Evolutionary conservation across 2,888 invertebrate species (phyloP), one percentile per base, ranked within the genome.

Genomic region (Idaea biselata): DNA sequence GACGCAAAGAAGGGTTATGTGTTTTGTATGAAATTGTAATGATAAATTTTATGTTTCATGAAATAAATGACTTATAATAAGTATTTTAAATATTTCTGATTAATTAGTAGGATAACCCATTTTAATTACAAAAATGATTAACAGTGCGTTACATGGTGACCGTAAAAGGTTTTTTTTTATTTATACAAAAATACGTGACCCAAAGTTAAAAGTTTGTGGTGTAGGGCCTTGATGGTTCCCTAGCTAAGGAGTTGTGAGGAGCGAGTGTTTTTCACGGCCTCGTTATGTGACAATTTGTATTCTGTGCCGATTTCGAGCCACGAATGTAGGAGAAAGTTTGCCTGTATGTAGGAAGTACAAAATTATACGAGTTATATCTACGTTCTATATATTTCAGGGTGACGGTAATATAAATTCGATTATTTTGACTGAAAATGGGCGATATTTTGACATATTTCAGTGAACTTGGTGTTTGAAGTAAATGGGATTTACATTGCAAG

Each of bases 261-360:
- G 84, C 87, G 84, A 88, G 89, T 90, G 89, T 89, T 87, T 87
- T 89, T 89, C 88, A 89, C 86, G 78, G 83, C 79, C 87, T 87
- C 86, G 89, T 90, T 89, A 89, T 80, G 79, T 78, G 86, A 84
- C 85, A 73, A 90, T 90, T 90, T 85, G 88, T 89, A 90, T 90
- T 90, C 90, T 83, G 77, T 76, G 76, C 81, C 79, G 75, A 80
- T 72, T 71, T 71, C 73, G 75, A 80, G 81, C 74, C 78, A 77
- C 80, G 75, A 76, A 74, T 79, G 80, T 80, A 73, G 77, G 80
- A 80, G 79, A 76, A 77, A 77, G 76, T 80, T 80, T 60, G 58
- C 44, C 44, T 44, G 44, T 14, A 44, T 44, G 44, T 44, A 44
- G 44, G 44, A 44, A 44, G 44, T 44, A 44, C 11, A 44, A 44